Evolutionary conservation across 1,140 invertebrate genomes (phyloP), one percentile per base, ranked within the genome.

Genomic region (Mylabris phalerata): DNA sequence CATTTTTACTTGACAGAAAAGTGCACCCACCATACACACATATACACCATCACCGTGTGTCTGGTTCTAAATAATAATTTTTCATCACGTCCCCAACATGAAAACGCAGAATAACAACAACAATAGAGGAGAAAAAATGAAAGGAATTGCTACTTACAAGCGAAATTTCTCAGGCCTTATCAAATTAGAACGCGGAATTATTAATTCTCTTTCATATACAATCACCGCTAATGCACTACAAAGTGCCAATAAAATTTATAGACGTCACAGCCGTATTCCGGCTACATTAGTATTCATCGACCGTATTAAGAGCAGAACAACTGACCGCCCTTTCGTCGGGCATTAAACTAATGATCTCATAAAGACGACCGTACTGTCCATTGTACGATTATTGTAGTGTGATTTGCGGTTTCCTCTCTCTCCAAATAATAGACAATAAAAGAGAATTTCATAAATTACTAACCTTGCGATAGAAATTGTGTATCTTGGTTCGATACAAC

Each of bases 171-270:
- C 4, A 32, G 7, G 32, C 7, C 0, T 32, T 5, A 32, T 32
- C 32, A 32, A 32, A 32, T 32, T 32, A 32, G 4, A 32, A 7
- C 32, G 7, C 32, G 32, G 7, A 32, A 32, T 32, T 32, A 32
- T 32, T 0, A 32, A 32, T 32, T 32, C 32, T 32, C 32, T 54
- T 43, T 51, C 50, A 55, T 65, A 61, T 63, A 62, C 69, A 72
- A 70, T 70, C 68, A 69, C 63, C 62, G 63, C 67, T 72, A 72
- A 72, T 70, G 69, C 63, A 61, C 59, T 60, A 63, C 65, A 70
- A 71, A 72, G 69, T 71, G 68, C 63, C 64, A 67, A 69, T 70
- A 71, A 70, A 72, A 57, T 72, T 71, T 69, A 70, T 59, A 64
- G 59, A 45, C 55, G 54, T 65, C 57, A 50, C 61, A 50, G 49